Base-by-base conservation (phyloP, 2,113 vertebrate species). In the Naja naja region DNA sequence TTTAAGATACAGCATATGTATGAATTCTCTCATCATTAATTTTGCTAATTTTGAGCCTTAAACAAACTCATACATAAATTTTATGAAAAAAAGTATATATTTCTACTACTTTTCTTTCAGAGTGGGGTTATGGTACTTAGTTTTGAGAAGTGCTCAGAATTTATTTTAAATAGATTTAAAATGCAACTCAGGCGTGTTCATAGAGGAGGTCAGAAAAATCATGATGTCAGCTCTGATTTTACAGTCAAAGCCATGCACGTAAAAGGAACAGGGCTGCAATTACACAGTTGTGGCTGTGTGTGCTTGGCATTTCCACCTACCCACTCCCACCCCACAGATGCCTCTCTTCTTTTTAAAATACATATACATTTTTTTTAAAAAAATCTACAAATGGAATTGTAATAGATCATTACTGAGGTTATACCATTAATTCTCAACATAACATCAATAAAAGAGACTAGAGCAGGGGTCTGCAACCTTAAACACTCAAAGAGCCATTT, bases 31-130 rank as follows among this genome's bases (percentile, higher is more conserved):
- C 94, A 95, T 95, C 1, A n/a, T 34, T 69, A 69, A 69, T 69
- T 60, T 60, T 95, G 93, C 96, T 94, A 95, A 96, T 97, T 96
- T 95, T 94, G 94, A 93, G 93, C 93, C 60, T 87, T 92, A 95
- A 95, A 95, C 95, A 96, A 55, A 88, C 39, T 74, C 88, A 49
- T 0, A 11, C 64, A 87, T 91, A 87, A 93, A 58, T 91, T 94
- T 55, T 81, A 12, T 85, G n/a, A 47, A 47, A 60, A 45, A 45
- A 30, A 11, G 8, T 20, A 52, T 53, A n/a, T 23, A 34, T 34
- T 23, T 34, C n/a, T 39, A 53, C 30, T 53, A 53, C 7, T 18
- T 34, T 54, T 88, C 30, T 88, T 88, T 55, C 8, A 53, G 49
- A 88, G 49, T 81, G 52, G 85, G 23, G 23, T 22, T 27, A 85